Evolutionary conservation across 2,113 vertebrate species (phyloP).

Genomic region (Oncorhynchus tshawytscha): DNA sequence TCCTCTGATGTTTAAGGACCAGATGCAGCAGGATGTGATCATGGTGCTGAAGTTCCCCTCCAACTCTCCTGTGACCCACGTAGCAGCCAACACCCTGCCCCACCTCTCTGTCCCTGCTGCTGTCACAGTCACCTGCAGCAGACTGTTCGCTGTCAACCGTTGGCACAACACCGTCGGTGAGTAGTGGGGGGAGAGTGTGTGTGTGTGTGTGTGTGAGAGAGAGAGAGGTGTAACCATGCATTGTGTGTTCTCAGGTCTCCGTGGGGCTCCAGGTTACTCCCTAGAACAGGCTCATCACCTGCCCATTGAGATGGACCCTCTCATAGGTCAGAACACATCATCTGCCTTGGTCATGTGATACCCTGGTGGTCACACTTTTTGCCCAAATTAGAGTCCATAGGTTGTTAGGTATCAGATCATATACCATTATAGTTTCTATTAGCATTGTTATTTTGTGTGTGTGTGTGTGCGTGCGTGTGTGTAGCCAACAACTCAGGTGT

Average conservation of each 20-base stretch:
- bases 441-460: not conserved
- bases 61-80: slow-evolving; percentile 96
- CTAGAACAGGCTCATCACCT: slow-evolving; percentile 80
- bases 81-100: slow-evolving; percentile 95
- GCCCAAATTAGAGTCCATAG: too few relatives aligned
- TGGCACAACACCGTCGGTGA: slow-evolving; percentile 99
- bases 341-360: too few relatives aligned
- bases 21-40: slow-evolving; percentile 99
- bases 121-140: slow-evolving; percentile 97
- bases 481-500: slow-evolving; percentile 96
- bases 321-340: slow-evolving; percentile 67
- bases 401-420: not conserved
- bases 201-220: too few relatives aligned
- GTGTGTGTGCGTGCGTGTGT: not conserved
- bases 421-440: not conserved
- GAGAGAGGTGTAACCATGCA: not conserved
- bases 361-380: too few relatives aligned
- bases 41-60: slow-evolving; percentile 99
- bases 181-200: slow-evolving; percentile 37
- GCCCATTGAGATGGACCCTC: slow-evolving; percentile 80
- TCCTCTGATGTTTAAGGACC: slow-evolving; percentile 99
- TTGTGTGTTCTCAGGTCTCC: slow-evolving; percentile 62
- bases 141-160: slow-evolving; percentile 96
- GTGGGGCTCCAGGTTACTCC: slow-evolving; percentile 78
- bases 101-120: slow-evolving; percentile 96